Conservation (phyloP, 2,113 vertebrate species). For the Aegithalos caudatus region DNA sequence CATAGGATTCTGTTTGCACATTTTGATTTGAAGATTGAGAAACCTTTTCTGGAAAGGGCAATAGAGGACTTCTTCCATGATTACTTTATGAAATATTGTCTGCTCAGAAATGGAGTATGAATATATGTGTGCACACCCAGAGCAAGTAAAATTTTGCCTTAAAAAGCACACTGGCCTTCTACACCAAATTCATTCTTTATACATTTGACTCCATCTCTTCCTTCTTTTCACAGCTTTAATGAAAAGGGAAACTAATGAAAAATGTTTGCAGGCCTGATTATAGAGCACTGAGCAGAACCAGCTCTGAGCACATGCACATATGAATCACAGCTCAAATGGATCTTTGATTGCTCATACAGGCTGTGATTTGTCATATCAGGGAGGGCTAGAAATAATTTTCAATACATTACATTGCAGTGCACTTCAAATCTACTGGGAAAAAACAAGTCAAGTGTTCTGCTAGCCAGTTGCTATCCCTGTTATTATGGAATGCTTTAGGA, state of each 20-base stretch:
- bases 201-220: constrained; percentile 22
- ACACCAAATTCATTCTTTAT: constrained; percentile 10
- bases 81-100: constrained; percentile 57
- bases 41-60: neutral
- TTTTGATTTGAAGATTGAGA: constrained; percentile 53
- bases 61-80: neutral
- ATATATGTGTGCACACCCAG: neutral
- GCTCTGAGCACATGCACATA: neutral
- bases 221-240: constrained; percentile 33
- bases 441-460: constrained; percentile 41
- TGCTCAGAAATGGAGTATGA: constrained; percentile 2
- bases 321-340: constrained; percentile 45
- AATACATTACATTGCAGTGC: constrained; percentile 42
- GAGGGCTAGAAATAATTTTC: constrained; percentile 64
- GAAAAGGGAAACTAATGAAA: constrained; percentile 54
- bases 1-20: neutral
- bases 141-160: constrained; percentile 29
- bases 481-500: constrained; percentile 22
- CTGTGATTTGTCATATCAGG: constrained; percentile 64
- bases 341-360: constrained; percentile 62
- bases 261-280: constrained; percentile 50
- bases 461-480: neutral
- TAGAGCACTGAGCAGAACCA: constrained; percentile 10
- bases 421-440: constrained; percentile 43
- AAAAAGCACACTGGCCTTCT: neutral